A percentile compares a stretch with the other conserved stretches of the same genome.
Conservation (phyloP, 2,113 vertebrate genomes). For the Nothoprocta pentlandii region DNA sequence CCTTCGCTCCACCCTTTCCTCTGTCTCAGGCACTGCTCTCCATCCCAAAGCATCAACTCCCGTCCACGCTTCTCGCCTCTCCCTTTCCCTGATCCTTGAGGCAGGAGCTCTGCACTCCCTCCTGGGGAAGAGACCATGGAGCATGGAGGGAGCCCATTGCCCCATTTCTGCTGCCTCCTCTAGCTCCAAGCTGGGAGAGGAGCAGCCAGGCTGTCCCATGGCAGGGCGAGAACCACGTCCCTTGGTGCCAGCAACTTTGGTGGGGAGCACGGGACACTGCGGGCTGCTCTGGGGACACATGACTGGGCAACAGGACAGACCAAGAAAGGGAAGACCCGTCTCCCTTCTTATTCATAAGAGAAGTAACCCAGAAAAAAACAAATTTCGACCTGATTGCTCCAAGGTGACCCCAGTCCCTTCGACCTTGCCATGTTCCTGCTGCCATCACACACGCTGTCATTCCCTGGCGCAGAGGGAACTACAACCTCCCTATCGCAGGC, state of each 20-base stretch:
- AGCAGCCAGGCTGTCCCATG: background rate
- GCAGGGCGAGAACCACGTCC: background rate
- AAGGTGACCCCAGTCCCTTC: background rate
- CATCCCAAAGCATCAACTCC: background rate
- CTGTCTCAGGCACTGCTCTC: background rate
- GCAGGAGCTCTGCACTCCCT: background rate
- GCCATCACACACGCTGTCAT: background rate
- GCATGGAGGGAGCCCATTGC: background rate
- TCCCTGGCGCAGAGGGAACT: background rate
- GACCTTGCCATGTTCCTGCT: background rate
- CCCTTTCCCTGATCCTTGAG: background rate
- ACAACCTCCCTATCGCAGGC: background rate
- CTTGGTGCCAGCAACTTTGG: background rate
- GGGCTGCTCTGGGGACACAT: background rate
- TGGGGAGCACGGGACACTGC: accelerated
- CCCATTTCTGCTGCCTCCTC: background rate
- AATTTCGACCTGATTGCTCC: background rate
- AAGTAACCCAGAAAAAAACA: background rate
- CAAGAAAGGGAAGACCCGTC: background rate
- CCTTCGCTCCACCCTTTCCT: constrained; percentile 28
- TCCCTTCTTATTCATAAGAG: background rate
- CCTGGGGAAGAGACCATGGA: background rate
- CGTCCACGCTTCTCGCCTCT: background rate
- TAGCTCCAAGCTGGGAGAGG: background rate
- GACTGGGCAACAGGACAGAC: background rate